These are phyloP conservation scores for Myopa testacea DNA, from an alignment of 2,888 invertebrate genomes.

Conservation along the genomic window DNA sequence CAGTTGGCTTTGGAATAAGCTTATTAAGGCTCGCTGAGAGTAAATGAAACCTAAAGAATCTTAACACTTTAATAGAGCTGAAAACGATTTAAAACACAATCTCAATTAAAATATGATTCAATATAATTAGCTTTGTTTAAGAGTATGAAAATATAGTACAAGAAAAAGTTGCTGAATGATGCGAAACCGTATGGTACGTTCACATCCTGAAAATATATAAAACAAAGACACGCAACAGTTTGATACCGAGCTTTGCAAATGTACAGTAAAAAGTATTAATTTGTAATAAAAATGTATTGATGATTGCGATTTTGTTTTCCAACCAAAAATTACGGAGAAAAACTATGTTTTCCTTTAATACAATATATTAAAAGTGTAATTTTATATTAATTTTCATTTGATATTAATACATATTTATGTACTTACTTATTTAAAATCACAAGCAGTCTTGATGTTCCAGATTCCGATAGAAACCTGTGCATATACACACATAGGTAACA, in stretches of 20 bases:
- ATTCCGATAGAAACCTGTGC: too few species aligned
- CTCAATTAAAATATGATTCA: slow-evolving; percentile 3
- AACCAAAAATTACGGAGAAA: neutral
- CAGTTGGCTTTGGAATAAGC: neutral
- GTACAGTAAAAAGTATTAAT: neutral
- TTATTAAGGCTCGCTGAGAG: neutral
- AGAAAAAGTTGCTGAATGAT: neutral
- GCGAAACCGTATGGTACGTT: slow-evolving; percentile 28
- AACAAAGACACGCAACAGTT: slow-evolving; percentile 16
- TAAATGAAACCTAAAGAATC: neutral
- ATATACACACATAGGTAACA: too few species aligned
- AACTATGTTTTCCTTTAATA: neutral
- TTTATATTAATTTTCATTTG: too few species aligned
- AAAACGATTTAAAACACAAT: slow-evolving; percentile 6
- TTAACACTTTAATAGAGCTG: neutral
- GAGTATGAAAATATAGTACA: slow-evolving; percentile 3
- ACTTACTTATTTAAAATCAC: too few species aligned
- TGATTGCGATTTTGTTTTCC: slow-evolving; percentile 31
- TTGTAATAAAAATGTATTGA: neutral
- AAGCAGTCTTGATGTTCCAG: too few species aligned
- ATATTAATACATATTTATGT: too few species aligned
- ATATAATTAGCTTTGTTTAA: neutral
- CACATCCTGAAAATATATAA: slow-evolving; percentile 40
- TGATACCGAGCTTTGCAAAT: slow-evolving; percentile 21
- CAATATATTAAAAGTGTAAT: neutral